These are phyloP conservation scores for Montipora capricornis DNA, from an alignment of 64 coral and sea anemone genomes.

Conservation along the genomic window DNA sequence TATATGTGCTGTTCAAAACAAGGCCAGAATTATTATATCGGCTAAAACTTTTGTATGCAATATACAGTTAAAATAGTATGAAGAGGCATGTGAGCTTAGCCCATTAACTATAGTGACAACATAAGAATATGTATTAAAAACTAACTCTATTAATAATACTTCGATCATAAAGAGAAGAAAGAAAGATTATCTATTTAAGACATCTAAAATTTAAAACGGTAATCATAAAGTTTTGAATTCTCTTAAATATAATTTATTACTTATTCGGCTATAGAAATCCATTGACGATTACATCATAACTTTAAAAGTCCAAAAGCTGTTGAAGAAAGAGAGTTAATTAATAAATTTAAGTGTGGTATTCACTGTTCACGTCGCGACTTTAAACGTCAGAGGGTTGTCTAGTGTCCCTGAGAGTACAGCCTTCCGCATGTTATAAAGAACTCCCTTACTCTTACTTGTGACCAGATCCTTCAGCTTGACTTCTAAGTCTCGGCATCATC, in stretches of 20 bases:
- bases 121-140: too few species aligned
- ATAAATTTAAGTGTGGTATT: too few species aligned
- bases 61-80: neutral
- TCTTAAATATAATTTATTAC: neutral
- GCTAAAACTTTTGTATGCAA: neutral
- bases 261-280: neutral
- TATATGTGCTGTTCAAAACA: too few species aligned
- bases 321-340: neutral
- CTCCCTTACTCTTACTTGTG: constrained; percentile 31
- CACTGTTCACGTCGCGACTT: too few species aligned
- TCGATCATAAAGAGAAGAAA: neutral
- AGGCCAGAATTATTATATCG: neutral
- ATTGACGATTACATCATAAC: neutral
- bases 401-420: constrained; percentile 21
- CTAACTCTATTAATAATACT: too few species aligned
- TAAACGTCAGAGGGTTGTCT: constrained; percentile 8
- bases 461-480: constrained; percentile 37
- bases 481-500: constrained; percentile 22
- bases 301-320: neutral
- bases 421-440: constrained; percentile 19
- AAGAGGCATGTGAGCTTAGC: too few species aligned
- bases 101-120: too few species aligned
- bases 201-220: neutral
- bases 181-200: neutral
- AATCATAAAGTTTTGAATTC: neutral